Evolutionary conservation across 1,140 invertebrate species (phyloP).

Genomic region (Steinernema feltiae): DNA sequence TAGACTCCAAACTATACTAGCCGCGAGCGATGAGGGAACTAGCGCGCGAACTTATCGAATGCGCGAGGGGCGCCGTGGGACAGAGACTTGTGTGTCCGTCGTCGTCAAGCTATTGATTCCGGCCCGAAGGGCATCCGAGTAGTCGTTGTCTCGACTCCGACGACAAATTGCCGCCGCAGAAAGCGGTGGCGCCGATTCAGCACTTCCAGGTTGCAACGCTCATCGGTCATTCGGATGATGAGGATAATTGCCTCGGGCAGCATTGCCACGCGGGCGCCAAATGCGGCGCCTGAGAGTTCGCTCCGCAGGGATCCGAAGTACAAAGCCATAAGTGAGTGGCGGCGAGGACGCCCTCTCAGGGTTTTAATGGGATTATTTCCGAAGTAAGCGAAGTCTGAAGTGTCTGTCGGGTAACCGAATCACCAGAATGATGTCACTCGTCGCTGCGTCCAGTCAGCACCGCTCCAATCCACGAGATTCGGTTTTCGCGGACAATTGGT

Average conservation of each 20-base stretch:
- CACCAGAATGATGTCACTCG: neutral
- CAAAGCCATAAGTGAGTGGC: neutral
- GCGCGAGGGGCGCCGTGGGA: neutral
- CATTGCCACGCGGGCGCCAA: neutral
- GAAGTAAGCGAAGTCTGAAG: neutral
- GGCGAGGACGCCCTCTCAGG: neutral
- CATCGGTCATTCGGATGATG: conserved; percentile 9
- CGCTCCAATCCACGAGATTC: neutral
- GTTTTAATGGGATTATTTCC: conserved; percentile 7
- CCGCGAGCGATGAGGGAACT: neutral
- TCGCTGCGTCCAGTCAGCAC: neutral
- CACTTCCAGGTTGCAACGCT: neutral
- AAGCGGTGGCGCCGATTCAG: neutral
- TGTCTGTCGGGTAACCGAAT: neutral
- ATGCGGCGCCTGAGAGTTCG: neutral
- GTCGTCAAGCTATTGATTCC: conserved; percentile 5
- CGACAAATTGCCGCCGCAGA: neutral
- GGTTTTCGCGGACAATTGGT: neutral
- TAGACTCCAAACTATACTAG: neutral
- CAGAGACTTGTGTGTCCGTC: neutral
- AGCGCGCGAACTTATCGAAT: conserved; percentile 7
- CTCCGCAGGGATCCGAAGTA: neutral
- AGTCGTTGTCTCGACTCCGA: neutral
- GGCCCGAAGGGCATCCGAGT: conserved; percentile 3
- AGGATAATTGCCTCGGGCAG: neutral